Conservation (phyloP, 2,797 vertebrate genomes). For the Megalops cyprinoides region DNA sequence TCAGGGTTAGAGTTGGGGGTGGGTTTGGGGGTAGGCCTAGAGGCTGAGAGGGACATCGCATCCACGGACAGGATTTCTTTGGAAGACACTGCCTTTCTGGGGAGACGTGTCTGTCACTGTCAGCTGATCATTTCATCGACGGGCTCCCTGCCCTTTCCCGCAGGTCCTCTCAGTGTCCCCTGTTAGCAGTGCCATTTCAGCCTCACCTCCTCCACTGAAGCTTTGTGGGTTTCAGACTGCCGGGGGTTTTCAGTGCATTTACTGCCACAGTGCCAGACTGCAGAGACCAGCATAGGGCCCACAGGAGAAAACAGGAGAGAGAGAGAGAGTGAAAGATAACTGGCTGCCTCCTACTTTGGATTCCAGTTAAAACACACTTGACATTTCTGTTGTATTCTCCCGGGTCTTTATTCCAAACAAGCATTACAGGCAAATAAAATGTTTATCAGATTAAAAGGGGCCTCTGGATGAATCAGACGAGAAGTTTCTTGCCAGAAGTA, state of each 20-base stretch:
- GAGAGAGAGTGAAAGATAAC: constrained; percentile 38
- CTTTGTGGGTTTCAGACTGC: constrained; percentile 73
- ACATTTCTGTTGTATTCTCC: constrained; percentile 58
- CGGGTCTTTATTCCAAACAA: constrained; percentile 55
- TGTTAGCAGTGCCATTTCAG: constrained; percentile 74
- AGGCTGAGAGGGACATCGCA: too few relatives aligned
- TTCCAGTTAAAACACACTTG: constrained; percentile 51
- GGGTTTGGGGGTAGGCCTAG: neutral
- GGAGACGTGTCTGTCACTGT: neutral
- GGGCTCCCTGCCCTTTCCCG: constrained; percentile 16
- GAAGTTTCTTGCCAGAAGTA: neutral
- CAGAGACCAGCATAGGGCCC: constrained; percentile 58
- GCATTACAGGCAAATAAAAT: constrained; percentile 61
- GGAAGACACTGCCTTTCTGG: neutral
- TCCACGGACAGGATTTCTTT: too few relatives aligned
- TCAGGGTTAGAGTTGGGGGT: neutral
- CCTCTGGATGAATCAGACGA: constrained; percentile 62
- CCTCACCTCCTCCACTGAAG: constrained; percentile 76
- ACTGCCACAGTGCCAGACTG: constrained; percentile 65
- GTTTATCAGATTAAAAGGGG: constrained; percentile 63
- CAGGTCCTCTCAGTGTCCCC: constrained; percentile 45
- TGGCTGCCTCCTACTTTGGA: constrained; percentile 43
- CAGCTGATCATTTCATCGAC: neutral
- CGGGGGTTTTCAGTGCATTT: constrained; percentile 56
- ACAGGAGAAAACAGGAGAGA: constrained; percentile 22